Percentiles rank a stretch among this genome's conserved stretches.
Evolutionary conservation across 2,797 vertebrate species (phyloP).

Genomic region (Anniella stebbinsi): DNA sequence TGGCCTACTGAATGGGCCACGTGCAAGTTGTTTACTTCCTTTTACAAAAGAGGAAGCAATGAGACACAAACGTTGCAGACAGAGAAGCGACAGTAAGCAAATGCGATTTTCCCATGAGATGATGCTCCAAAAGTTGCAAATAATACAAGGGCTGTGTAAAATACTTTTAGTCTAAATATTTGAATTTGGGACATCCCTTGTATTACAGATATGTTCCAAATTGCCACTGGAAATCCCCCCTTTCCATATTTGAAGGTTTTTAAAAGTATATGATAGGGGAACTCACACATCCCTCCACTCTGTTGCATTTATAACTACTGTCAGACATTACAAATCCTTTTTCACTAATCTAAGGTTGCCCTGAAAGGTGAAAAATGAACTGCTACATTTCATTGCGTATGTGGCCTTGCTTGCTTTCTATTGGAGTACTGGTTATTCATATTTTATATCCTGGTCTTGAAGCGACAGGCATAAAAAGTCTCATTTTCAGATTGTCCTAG

Average conservation of each 20-base stretch:
- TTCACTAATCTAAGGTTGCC: background rate
- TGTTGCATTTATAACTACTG: background rate
- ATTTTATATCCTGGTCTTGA: background rate
- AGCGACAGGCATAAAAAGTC: background rate
- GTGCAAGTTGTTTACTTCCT: too few species aligned
- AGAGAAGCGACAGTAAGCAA: too few species aligned
- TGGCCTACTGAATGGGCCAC: too few species aligned
- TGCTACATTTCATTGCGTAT: background rate
- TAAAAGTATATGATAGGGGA: background rate
- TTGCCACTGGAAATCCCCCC: background rate
- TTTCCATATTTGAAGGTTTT: background rate
- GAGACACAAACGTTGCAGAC: too few species aligned
- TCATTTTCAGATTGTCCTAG: background rate
- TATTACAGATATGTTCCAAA: background rate
- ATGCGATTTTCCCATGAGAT: too few species aligned
- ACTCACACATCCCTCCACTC: background rate
- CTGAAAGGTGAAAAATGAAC: background rate
- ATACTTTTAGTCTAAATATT: background rate
- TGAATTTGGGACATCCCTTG: background rate
- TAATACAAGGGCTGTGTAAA: background rate
- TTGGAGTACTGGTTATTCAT: background rate
- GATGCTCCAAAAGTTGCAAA: background rate
- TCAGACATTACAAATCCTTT: background rate
- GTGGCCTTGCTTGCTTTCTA: too few species aligned
- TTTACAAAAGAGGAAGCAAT: too few species aligned